These are phyloP conservation scores for Synaphobranchus kaupii DNA, from an alignment of 2,797 vertebrate genomes.

Conservation along the genomic window DNA sequence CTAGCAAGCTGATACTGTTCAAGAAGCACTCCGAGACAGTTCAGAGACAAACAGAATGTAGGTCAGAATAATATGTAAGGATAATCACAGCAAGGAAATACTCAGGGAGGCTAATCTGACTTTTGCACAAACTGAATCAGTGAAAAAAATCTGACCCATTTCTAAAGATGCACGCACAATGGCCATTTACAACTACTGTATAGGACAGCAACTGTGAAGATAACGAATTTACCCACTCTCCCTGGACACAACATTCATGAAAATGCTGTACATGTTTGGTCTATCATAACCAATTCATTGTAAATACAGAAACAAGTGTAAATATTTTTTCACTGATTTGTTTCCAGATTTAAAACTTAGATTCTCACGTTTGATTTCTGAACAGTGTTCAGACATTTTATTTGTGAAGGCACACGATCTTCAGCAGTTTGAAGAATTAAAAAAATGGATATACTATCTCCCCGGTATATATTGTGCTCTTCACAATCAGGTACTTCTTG, in stretches of 20 bases:
- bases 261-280: neutral
- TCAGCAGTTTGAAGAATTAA: neutral
- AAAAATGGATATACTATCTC: neutral
- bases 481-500: neutral
- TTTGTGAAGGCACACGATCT: neutral
- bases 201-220: neutral
- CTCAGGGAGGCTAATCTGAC: constrained; percentile 49
- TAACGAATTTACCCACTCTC: neutral
- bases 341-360: too few species aligned
- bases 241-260: neutral
- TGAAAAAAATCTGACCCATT: constrained; percentile 59
- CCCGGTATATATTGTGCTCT: neutral
- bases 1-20: constrained; percentile 43
- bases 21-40: constrained; percentile 25
- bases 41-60: constrained; percentile 49
- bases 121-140: constrained; percentile 52
- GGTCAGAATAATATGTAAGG: constrained; percentile 45
- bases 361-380: too few species aligned
- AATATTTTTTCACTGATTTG: too few species aligned
- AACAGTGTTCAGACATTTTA: neutral
- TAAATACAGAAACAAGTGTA: too few species aligned
- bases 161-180: constrained; percentile 53
- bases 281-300: too few species aligned
- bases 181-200: constrained; percentile 43
- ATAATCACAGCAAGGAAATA: constrained; percentile 47